Conservation (phyloP, 2,888 invertebrate species). For the Chymomyza caudatula region DNA sequence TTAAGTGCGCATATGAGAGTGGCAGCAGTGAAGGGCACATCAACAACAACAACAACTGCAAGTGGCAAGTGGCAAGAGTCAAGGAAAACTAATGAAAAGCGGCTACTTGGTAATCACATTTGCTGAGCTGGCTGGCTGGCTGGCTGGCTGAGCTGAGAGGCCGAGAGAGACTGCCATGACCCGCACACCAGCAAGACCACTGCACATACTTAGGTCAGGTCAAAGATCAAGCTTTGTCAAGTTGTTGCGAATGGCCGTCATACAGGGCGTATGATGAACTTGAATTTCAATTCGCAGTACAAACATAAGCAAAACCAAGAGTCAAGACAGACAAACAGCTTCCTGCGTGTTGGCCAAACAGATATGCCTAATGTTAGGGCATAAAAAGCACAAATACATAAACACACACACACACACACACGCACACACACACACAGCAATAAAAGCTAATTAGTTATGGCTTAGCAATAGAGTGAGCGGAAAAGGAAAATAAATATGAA, state of each 20-base stretch:
- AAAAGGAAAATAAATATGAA: not conserved
- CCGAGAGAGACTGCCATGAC: not conserved
- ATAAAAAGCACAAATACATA: not conserved
- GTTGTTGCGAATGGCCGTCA: not conserved
- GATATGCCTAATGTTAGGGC: not conserved
- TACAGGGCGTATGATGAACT: constrained; percentile 32
- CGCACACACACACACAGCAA: not conserved
- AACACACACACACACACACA: not conserved
- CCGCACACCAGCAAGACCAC: not conserved
- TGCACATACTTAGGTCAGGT: not conserved
- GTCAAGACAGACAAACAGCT: not conserved
- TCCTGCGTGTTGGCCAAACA: not conserved
- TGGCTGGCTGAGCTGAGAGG: constrained; percentile 7
- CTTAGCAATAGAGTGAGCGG: not conserved
- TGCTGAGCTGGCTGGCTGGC: constrained; percentile 5
- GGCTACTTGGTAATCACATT: constrained; percentile 48
- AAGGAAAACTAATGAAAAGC: constrained; percentile 12
- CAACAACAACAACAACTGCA: not conserved
- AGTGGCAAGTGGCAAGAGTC: constrained; percentile 20
- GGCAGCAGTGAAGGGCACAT: not conserved
- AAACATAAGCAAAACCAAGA: not conserved
- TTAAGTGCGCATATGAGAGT: not conserved
- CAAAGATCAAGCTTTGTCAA: not conserved
- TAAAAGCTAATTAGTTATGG: not conserved
- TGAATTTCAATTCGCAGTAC: constrained; percentile 17